Percentiles rank a stretch among this genome's conserved stretches.
phyloP scores from a whole-genome alignment of 2,888 invertebrate genomes.

The Synanthedon formicaeformis region DNA sequence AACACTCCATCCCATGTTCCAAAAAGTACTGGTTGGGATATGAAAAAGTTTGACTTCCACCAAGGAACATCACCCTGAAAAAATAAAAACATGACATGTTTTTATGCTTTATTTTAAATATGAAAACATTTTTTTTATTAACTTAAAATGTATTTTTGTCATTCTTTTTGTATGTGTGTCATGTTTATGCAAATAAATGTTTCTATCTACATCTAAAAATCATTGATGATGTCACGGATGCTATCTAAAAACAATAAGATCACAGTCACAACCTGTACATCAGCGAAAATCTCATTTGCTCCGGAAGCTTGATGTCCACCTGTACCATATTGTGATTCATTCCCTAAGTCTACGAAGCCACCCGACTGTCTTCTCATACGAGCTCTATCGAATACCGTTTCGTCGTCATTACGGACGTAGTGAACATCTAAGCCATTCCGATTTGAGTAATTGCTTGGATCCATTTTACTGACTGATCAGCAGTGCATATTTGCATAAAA shows the following conservation, averaged over 20 bases:
- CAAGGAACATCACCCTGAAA: slow-evolving; percentile 84
- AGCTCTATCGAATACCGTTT: slow-evolving; percentile 56
- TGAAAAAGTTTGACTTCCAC: slow-evolving; percentile 98
- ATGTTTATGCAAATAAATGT: too few relatives aligned
- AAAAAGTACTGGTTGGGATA: slow-evolving; percentile 94
- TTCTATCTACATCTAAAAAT: not conserved
- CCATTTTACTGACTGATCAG: slow-evolving; percentile 29
- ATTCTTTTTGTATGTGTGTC: not conserved
- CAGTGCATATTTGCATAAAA: too few relatives aligned
- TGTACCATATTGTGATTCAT: slow-evolving; percentile 80
- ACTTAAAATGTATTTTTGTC: too few relatives aligned
- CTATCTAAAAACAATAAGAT: not conserved
- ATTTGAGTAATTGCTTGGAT: slow-evolving; percentile 41
- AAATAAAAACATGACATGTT: not conserved
- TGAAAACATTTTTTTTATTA: too few relatives aligned
- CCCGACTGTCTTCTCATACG: slow-evolving; percentile 75
- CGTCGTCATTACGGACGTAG: slow-evolving; percentile 47
- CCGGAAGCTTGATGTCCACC: slow-evolving; percentile 89
- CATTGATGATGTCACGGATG: not conserved
- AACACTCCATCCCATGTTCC: slow-evolving; percentile 99
- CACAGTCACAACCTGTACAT: slow-evolving; percentile 80
- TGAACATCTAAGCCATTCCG: slow-evolving; percentile 45
- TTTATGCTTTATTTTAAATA: too few relatives aligned
- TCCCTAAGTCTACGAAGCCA: slow-evolving; percentile 81
- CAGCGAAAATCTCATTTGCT: slow-evolving; percentile 91